Evolutionary conservation across 1,140 invertebrate genomes (phyloP), one percentile per base, ranked within the genome.

Genomic region (Wasmannia auropunctata): DNA sequence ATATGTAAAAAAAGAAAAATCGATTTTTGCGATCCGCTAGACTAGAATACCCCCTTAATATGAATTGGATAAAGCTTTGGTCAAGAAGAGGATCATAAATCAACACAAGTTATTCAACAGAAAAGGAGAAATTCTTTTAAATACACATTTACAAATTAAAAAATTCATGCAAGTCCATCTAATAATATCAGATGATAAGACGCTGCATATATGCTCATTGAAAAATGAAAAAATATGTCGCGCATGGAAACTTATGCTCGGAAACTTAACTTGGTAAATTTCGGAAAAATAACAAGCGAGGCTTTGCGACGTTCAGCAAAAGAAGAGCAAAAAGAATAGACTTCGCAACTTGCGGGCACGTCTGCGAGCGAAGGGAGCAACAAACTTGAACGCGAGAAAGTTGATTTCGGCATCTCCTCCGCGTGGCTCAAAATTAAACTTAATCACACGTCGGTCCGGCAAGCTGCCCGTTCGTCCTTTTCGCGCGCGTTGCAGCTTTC

Each of bases 381-480:
- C 25, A 14, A 74, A 83, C 16, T 83, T 74, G 19, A n/a, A 46
- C 51, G 49, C 34, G 49, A 72, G 65, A 43, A 81, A 81, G 65
- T 81, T 81, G 22, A 81, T 81, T n/a, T 81, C 28, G 37, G 25
- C 46, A 40, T 81, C 34, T 58, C 34, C 7, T 19, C n/a, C n/a
- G n/a, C n/a, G 22, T 25, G 37, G 37, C 75, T 62, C 11, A 72
- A 74, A 72, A 83, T 74, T 72, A 83, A 83, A 74, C 79, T 83
- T 83, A 58, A 83, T 83, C 79, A 60, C 67, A 58, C 67, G 79
- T 74, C 67, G 51, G 67, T 34, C 37, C 49, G 28, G n/a, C n/a
- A n/a, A 72, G 37, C 65, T 70, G n/a, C 19, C 46, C 46, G 79
- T 22, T 51, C 31, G 51, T 43, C 54, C 40, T 40, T 40, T 51